phyloP scores from a whole-genome alignment of 2,797 vertebrate species.

The Myripristis jacobus region DNA sequence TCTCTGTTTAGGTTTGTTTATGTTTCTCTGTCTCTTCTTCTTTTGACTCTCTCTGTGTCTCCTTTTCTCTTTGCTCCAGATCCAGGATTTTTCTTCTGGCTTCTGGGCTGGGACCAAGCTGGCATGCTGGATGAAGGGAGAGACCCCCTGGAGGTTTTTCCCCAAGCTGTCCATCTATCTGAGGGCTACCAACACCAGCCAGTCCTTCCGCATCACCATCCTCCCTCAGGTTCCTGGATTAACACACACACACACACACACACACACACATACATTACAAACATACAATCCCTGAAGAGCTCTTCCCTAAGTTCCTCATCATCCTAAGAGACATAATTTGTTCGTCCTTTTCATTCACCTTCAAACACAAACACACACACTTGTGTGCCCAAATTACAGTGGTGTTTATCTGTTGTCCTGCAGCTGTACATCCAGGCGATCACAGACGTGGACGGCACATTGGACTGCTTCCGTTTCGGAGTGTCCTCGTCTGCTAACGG shows the following conservation, averaged over 20 bases:
- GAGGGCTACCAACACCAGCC: constrained; percentile 91
- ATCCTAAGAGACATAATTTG: not conserved
- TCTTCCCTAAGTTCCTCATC: not conserved
- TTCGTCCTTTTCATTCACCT: not conserved
- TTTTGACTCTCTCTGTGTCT: not conserved
- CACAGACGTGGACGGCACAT: constrained; percentile 83
- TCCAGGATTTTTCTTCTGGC: constrained; percentile 91
- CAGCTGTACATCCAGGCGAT: constrained; percentile 96
- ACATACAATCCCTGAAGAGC: not conserved
- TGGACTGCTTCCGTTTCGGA: constrained; percentile 93
- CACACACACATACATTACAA: no score
- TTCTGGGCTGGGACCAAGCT: constrained; percentile 96
- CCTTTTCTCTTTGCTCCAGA: constrained; percentile 72
- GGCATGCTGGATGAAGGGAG: constrained; percentile 92
- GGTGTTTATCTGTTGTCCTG: not conserved
- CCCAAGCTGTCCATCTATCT: constrained; percentile 97
- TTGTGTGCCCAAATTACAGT: not conserved
- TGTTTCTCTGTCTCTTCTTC: not conserved
- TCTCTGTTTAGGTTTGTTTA: constrained; percentile 27
- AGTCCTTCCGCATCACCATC: constrained; percentile 93
- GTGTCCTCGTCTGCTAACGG: constrained; percentile 90
- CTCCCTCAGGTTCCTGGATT: constrained; percentile 90
- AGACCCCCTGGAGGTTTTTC: constrained; percentile 93
- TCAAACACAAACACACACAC: no score
- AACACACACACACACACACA: not conserved